Conservation (phyloP, 1,140 invertebrate genomes). For the Hesperophylax magnus region DNA sequence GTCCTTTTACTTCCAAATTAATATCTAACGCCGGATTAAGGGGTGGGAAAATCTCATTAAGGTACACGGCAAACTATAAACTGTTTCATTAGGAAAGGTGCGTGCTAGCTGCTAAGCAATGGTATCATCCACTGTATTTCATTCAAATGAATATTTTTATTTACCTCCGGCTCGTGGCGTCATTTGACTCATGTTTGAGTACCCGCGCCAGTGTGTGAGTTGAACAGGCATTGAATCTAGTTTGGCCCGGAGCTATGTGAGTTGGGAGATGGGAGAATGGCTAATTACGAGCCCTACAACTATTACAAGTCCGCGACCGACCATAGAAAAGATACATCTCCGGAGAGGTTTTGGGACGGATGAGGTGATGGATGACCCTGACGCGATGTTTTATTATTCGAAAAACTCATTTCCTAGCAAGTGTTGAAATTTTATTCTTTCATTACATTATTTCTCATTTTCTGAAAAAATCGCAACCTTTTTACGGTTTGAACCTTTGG, state of each 20-base stretch:
- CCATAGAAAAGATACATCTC: not conserved
- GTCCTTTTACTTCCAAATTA: slow-evolving; percentile 42
- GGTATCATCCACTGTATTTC: slow-evolving; percentile 44
- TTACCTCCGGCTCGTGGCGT: slow-evolving; percentile 24
- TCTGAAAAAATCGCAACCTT: no score
- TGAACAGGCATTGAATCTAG: not conserved
- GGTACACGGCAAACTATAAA: slow-evolving; percentile 49
- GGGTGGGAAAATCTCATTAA: slow-evolving; percentile 50
- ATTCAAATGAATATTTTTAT: slow-evolving; percentile 45
- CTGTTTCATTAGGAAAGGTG: slow-evolving; percentile 52
- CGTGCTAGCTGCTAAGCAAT: slow-evolving; percentile 37
- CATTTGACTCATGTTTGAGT: slow-evolving; percentile 18
- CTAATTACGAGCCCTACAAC: slow-evolving; percentile 14
- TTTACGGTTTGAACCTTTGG: no score
- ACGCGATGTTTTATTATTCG: not conserved
- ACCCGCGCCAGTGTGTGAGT: not conserved
- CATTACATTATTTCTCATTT: no score
- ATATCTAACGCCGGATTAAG: slow-evolving; percentile 34
- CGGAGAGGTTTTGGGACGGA: not conserved
- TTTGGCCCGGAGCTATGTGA: not conserved
- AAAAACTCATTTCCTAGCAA: no score
- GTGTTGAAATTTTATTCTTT: no score
- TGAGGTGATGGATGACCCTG: not conserved
- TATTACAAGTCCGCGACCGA: not conserved
- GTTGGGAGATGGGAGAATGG: not conserved